A percentile compares a stretch with the other conserved stretches of the same genome.
Evolutionary conservation across 2,888 invertebrate genomes (phyloP).

Genomic region (Mechanitis messenoides): DNA sequence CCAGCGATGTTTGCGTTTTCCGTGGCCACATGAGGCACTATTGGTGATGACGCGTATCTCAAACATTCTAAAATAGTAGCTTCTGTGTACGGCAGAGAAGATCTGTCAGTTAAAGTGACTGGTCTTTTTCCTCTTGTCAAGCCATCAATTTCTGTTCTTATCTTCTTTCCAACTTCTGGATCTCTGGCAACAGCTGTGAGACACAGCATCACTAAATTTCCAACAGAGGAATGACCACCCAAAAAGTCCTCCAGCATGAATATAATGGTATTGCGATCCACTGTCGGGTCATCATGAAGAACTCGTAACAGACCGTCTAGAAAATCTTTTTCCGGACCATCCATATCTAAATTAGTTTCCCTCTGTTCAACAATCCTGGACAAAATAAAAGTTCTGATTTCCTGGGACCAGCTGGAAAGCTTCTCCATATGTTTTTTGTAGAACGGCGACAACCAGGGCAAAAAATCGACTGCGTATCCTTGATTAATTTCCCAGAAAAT

Average conservation of each 20-base stretch:
- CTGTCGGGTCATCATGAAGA: slow-evolving; percentile 78
- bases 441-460: slow-evolving; percentile 87
- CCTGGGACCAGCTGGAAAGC: slow-evolving; percentile 81
- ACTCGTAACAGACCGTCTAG: slow-evolving; percentile 86
- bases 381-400: slow-evolving; percentile 84
- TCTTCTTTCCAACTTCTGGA: slow-evolving; percentile 79
- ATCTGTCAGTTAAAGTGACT: slow-evolving; percentile 81
- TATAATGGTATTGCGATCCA: slow-evolving; percentile 87
- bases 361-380: slow-evolving; percentile 81
- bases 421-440: slow-evolving; percentile 82
- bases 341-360: slow-evolving; percentile 73
- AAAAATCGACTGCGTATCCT: slow-evolving; percentile 89
- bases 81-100: slow-evolving; percentile 85
- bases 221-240: slow-evolving; percentile 92
- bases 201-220: slow-evolving; percentile 87
- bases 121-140: slow-evolving; percentile 74
- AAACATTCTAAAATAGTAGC: slow-evolving; percentile 88
- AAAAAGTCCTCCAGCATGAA: slow-evolving; percentile 91
- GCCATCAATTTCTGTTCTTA: slow-evolving; percentile 82
- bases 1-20: slow-evolving; percentile 84
- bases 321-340: slow-evolving; percentile 83
- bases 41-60: slow-evolving; percentile 88
- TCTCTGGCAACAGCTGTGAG: slow-evolving; percentile 82
- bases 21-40: slow-evolving; percentile 92
- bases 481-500: slow-evolving; percentile 96